Base-by-base conservation (phyloP, 2,888 invertebrate genomes). In the Philaethria dido region DNA sequence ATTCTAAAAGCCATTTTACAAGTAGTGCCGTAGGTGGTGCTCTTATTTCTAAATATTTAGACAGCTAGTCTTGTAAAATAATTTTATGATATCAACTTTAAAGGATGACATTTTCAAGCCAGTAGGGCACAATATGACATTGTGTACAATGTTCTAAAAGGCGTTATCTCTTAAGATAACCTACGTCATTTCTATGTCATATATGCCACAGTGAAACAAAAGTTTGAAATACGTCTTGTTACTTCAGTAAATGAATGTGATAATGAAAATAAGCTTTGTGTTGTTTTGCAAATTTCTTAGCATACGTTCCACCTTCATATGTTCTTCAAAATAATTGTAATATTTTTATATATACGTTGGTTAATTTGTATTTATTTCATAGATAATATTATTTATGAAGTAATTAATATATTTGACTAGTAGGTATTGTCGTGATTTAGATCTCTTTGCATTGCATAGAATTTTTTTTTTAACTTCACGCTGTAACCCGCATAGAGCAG, bases 141-240 rank as follows among this genome's bases (percentile, higher is more conserved):
- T 44, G 1, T 18, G n/a, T 16, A 54, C n/a, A 52, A 44, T 55
- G 33, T 64, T 29, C 55, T 13, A 44, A 36, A 55, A 55, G 63
- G 55, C 45, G 33, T 63, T 63, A 69, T 63, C 66, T 60, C 44
- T 48, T 22, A 63, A 69, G 66, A 55, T 66, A 66, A 63, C 69
- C 66, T 50, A 42, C 45, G 59, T 69, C 66, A 69, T 54, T 62
- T 66, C 42, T 44, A 63, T 22, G 54, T 66, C 69, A 64, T 33
- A 16, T 42, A 25, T 16, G 57, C n/a, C 57, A 57, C 22, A 57
- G 39, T n/a, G 22, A 14, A 20, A 57, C 42, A 25, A 42, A 57
- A 57, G 22, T 42, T 57, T 57, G 62, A 69, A 48, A 55, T 62
- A 20, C 47, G 66, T 57, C 55, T 44, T 25, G 52, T 45, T 54